Evolutionary conservation across 1,140 invertebrate species (phyloP).

Genomic region (Drosophila ironensis): DNA sequence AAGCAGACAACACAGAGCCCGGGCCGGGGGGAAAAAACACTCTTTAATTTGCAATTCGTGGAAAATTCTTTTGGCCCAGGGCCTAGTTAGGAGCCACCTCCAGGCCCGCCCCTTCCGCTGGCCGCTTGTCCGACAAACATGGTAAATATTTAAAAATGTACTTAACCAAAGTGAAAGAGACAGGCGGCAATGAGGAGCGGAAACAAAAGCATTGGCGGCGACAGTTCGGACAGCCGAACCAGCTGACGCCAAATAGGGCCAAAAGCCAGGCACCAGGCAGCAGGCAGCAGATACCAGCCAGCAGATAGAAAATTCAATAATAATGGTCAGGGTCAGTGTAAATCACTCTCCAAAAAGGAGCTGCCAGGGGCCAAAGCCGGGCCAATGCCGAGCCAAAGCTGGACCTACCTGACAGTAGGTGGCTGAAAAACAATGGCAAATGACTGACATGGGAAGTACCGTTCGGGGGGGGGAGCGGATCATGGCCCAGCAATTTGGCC

Average conservation of each 20-base stretch:
- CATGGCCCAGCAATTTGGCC: constrained; percentile 45
- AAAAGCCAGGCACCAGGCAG: not conserved
- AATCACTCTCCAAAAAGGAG: constrained; percentile 41
- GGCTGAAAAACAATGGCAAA: constrained; percentile 61
- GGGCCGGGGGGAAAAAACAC: no score
- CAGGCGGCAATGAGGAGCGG: constrained; percentile 42
- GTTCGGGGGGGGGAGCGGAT: constrained; percentile 20
- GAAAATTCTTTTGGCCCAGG: constrained; percentile 60
- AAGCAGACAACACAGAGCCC: constrained; percentile 21
- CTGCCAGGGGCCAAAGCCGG: not conserved
- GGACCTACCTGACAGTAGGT: constrained; percentile 4
- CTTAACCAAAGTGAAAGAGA: constrained; percentile 79
- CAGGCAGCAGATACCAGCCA: constrained; percentile 4
- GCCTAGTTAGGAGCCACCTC: constrained; percentile 41
- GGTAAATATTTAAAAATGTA: constrained; percentile 80
- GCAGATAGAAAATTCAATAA: constrained; percentile 68
- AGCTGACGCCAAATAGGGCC: constrained; percentile 52
- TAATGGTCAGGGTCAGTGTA: constrained; percentile 65
- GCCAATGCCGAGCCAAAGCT: not conserved
- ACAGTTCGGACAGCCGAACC: constrained; percentile 54
- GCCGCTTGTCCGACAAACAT: constrained; percentile 53
- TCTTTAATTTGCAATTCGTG: constrained; percentile 80
- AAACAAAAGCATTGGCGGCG: constrained; percentile 53
- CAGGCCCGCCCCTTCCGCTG: not conserved
- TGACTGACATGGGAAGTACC: constrained; percentile 75